Evolutionary conservation across 2,113 vertebrate species (phyloP).

Genomic region (Silurus meridionalis): DNA sequence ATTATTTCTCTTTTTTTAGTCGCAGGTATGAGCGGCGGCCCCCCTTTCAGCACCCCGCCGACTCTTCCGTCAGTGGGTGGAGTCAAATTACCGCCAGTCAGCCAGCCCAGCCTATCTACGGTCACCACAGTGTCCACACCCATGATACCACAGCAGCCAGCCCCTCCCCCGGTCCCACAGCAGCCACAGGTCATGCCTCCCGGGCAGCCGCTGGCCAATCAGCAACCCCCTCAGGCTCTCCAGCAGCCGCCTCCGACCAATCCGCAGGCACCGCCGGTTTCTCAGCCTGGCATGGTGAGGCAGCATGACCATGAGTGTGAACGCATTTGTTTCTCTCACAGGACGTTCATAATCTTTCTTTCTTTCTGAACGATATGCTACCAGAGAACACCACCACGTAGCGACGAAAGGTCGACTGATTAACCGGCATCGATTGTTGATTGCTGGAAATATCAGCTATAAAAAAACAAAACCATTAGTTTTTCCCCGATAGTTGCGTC

Average conservation of each 20-base stretch:
- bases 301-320: neutral
- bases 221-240: constrained; percentile 63
- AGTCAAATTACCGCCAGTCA: constrained; percentile 68
- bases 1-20: constrained; percentile 51
- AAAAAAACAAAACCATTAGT: too few species aligned
- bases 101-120: constrained; percentile 77
- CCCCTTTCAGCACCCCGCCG: constrained; percentile 73
- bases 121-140: constrained; percentile 75
- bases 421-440: too few species aligned
- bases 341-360: neutral
- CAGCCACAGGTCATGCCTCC: constrained; percentile 61
- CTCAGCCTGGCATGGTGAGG: constrained; percentile 68
- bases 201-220: constrained; percentile 64
- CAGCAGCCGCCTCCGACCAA: constrained; percentile 63
- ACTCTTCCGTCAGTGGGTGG: constrained; percentile 55
- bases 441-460: too few species aligned
- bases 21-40: constrained; percentile 60
- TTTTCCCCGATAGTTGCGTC: too few species aligned
- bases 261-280: constrained; percentile 58
- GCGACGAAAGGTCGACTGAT: too few species aligned
- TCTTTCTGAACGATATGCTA: neutral
- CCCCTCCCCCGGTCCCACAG: constrained; percentile 56
- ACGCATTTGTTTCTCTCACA: neutral
- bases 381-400: neutral
- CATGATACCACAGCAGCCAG: constrained; percentile 70